Base-by-base conservation (phyloP, 2,888 invertebrate genomes). In the Chymomyza fuscimana region DNA sequence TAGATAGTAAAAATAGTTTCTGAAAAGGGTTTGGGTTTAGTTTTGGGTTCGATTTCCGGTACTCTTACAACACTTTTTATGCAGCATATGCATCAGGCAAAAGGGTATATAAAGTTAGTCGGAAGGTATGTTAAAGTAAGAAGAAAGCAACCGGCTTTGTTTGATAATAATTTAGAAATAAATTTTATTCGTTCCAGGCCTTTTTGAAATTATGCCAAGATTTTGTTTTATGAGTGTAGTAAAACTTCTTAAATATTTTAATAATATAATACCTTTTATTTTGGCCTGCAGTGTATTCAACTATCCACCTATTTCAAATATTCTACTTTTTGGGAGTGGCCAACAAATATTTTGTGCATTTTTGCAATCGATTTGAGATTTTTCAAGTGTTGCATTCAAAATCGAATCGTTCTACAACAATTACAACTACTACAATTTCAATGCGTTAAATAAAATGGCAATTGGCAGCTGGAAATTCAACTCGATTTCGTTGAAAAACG, bases 401-500 rank as follows among this genome's bases (percentile, higher is more conserved):
- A 4, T 65, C 62, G 69, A 59, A 69, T 62, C 40, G 67, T 22
- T 22, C 52, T 16, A 22, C 32, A 25, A 63, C 65, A 60, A 15
- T 64, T 64, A 69, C 25, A 25, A 63, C 65, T 62, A 15, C 66
- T 64, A 69, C 25, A 58, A 25, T 25, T 58, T 25, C 58, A 19
- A 58, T 58, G 58, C 19, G 69, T 29, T 70, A 74, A 77, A 82
- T 82, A 70, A 82, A 80, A 72, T 61, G 52, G 25, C 70, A 63
- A 72, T 73, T 74, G 70, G 40, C 60, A 56, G 67, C 60, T 72
- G 61, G 46, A 73, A 61, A 60, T 62, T 67, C 65, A 73, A 68
- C 65, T 22, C 62, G 69, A 65, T 73, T 66, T 60, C 29, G 60
- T 36, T 40, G 36, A 16, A 32, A 59, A 25, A 10, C 54, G 22